Evolutionary conservation across 2,113 vertebrate species (phyloP).

Genomic region (Dicerorhinus sumatrensis): DNA sequence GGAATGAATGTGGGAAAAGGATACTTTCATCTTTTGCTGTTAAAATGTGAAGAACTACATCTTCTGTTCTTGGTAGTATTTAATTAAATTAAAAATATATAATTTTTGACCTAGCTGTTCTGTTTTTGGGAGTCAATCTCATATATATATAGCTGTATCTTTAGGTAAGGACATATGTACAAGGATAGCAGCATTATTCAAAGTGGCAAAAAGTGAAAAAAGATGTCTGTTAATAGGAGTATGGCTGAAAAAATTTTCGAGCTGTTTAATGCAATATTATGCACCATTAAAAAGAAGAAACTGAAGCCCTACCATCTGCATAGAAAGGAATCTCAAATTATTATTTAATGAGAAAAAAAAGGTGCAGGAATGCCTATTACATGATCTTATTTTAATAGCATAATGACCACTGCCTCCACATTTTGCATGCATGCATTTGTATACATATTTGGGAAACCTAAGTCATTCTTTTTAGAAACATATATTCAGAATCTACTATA

Average conservation of each 20-base stretch:
- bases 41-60: background rate
- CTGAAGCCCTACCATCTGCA: background rate
- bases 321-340: background rate
- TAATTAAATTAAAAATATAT: background rate
- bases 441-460: background rate
- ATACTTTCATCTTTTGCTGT: background rate
- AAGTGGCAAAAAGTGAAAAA: background rate
- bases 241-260: background rate
- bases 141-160: background rate
- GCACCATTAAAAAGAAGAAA: background rate
- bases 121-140: background rate
- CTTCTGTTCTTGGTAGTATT: background rate
- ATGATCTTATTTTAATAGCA: background rate
- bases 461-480: background rate
- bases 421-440: background rate
- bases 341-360: background rate
- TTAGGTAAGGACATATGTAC: background rate
- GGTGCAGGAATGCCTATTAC: background rate
- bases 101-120: background rate
- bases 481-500: background rate
- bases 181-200: background rate
- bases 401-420: background rate
- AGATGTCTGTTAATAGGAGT: background rate
- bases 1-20: background rate
- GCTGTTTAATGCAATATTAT: background rate